Evolutionary conservation across 2,888 invertebrate species (phyloP).

Genomic region (Pandemis corylana): DNA sequence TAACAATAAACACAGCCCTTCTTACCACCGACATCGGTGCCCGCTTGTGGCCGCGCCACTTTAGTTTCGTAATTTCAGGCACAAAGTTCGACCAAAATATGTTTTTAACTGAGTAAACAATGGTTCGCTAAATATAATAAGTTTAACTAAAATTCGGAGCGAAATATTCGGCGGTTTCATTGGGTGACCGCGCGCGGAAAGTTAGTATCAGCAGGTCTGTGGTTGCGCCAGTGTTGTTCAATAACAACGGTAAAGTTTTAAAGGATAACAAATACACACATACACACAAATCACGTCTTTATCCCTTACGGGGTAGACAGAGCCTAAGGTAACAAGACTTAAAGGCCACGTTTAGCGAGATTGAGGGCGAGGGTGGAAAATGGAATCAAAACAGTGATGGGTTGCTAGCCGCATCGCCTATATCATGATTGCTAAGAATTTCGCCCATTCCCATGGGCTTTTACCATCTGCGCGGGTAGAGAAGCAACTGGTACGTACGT

Average conservation of each 20-base stretch:
- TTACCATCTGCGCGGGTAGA: too few species aligned
- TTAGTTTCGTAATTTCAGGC: slow-evolving; percentile 26
- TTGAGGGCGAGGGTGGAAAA: too few species aligned
- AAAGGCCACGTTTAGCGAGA: too few species aligned
- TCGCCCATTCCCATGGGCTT: too few species aligned
- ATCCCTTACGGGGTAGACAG: too few species aligned
- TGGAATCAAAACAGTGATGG: too few species aligned
- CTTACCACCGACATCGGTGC: neutral
- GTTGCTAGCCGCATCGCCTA: too few species aligned
- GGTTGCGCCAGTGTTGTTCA: slow-evolving; percentile 1
- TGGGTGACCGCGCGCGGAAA: slow-evolving; percentile 21
- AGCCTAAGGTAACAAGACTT: too few species aligned
- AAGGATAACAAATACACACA: neutral
- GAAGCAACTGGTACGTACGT: too few species aligned
- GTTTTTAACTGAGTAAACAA: slow-evolving; percentile 39
- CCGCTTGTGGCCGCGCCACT: slow-evolving; percentile 9
- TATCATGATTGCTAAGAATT: too few species aligned
- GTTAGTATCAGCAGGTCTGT: neutral
- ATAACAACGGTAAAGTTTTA: neutral
- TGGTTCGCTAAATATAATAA: slow-evolving; percentile 37
- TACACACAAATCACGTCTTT: too few species aligned
- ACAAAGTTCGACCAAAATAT: slow-evolving; percentile 31
- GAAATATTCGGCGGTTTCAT: slow-evolving; percentile 33
- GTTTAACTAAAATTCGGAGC: slow-evolving; percentile 19
- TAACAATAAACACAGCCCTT: neutral